phyloP scores from a whole-genome alignment of 2,113 vertebrate genomes.

The Megalops atlanticus region DNA sequence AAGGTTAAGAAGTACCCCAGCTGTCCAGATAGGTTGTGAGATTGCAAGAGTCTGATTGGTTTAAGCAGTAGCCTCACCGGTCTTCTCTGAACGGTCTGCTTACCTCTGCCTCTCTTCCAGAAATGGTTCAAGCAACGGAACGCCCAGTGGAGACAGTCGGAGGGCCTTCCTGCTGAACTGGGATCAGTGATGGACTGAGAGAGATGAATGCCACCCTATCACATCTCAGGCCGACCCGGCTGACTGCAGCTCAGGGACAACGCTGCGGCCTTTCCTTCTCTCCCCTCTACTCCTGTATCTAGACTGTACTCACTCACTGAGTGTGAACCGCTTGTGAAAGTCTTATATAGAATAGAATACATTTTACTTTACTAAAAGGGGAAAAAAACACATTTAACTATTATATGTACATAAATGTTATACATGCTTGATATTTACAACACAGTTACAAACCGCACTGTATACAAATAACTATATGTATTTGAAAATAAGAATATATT shows the following conservation, averaged over 20 bases:
- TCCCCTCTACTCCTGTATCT: background rate
- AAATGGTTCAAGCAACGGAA: conserved; percentile 90
- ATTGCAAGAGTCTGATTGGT: no score
- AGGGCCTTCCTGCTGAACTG: conserved; percentile 85
- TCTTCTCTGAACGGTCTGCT: no score
- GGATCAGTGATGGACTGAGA: conserved; percentile 87
- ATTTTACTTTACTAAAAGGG: background rate
- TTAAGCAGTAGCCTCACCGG: no score
- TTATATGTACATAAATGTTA: background rate
- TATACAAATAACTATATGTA: no score
- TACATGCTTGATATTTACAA: background rate
- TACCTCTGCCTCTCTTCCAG: conserved; percentile 57
- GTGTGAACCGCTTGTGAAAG: background rate
- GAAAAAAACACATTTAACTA: background rate
- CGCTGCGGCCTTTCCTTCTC: background rate
- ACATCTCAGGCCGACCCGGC: background rate
- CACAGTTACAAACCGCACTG: no score
- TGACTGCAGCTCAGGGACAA: background rate
- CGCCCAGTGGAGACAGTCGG: conserved; percentile 82
- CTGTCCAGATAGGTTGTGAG: no score
- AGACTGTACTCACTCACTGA: background rate
- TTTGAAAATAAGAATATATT: no score
- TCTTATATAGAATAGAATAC: background rate
- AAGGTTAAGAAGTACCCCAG: no score
- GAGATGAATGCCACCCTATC: background rate